These are phyloP conservation scores for Thalassarche chlororhynchos DNA, from an alignment of 2,113 vertebrate species.

Conservation along the genomic window DNA sequence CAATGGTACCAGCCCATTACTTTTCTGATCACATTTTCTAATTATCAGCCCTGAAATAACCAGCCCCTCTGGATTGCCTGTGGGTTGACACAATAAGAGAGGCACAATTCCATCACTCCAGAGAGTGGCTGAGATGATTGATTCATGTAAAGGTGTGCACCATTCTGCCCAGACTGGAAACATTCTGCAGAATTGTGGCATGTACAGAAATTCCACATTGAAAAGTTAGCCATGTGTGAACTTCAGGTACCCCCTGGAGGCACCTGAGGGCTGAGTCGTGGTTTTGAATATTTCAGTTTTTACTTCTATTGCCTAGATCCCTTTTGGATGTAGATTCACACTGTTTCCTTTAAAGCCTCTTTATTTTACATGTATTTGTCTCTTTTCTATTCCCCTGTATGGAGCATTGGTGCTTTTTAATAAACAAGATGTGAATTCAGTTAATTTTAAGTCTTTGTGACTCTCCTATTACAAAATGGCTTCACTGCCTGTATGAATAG, in stretches of 20 bases:
- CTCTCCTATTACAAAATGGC: not conserved
- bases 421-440: not conserved
- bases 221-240: not conserved
- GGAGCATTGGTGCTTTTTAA: not conserved
- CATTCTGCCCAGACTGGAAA: not conserved
- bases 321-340: not conserved
- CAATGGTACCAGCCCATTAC: not conserved
- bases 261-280: not conserved
- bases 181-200: not conserved
- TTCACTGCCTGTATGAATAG: not conserved
- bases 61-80: not conserved
- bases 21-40: not conserved
- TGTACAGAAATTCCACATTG: not conserved
- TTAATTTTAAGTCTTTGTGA: not conserved
- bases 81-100: not conserved
- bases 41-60: not conserved
- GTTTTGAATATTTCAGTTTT: not conserved
- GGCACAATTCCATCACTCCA: not conserved
- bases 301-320: not conserved
- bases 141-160: not conserved
- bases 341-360: not conserved
- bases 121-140: not conserved
- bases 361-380: not conserved
- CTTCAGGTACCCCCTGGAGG: not conserved
- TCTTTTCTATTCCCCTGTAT: not conserved